These are phyloP conservation scores for Bathynomus jamesi DNA, from an alignment of 1,140 invertebrate genomes.

Conservation along the genomic window DNA sequence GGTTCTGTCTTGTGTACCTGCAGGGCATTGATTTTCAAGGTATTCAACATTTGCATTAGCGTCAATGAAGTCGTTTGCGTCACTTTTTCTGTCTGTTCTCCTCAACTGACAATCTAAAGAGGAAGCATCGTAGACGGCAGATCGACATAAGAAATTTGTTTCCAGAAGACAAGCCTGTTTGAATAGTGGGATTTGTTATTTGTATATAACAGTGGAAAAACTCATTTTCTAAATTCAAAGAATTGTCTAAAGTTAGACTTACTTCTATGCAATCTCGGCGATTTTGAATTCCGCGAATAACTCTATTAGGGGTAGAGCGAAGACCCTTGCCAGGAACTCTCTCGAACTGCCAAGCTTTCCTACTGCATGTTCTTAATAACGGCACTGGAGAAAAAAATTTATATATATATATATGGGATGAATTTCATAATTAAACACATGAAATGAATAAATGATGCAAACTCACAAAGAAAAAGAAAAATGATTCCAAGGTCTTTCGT, in stretches of 20 bases:
- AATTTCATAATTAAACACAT: too few species aligned
- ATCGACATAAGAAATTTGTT: conserved; percentile 42
- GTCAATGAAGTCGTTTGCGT: conserved; percentile 43
- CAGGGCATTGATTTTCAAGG: conserved; percentile 48
- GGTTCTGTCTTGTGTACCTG: conserved; percentile 37
- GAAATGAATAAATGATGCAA: too few species aligned
- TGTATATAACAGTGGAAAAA: too few species aligned
- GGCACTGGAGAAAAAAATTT: background rate
- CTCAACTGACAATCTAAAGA: conserved; percentile 46
- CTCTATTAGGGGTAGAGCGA: conserved; percentile 2
- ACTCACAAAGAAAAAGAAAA: too few species aligned
- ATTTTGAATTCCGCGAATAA: background rate
- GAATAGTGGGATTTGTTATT: too few species aligned
- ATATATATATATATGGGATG: background rate
- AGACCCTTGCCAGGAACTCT: too few species aligned
- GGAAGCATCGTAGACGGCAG: conserved; percentile 46
- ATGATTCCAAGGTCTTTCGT: too few species aligned
- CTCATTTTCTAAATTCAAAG: too few species aligned
- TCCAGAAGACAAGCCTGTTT: conserved; percentile 17
- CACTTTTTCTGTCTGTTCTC: conserved; percentile 43
- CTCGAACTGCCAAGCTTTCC: too few species aligned
- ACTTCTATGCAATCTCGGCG: background rate
- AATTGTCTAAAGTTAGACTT: background rate
- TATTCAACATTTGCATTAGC: conserved; percentile 45
- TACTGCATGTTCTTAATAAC: conserved; percentile 1